Conservation (phyloP, 2,113 vertebrate species). For the Sorex araneus region DNA sequence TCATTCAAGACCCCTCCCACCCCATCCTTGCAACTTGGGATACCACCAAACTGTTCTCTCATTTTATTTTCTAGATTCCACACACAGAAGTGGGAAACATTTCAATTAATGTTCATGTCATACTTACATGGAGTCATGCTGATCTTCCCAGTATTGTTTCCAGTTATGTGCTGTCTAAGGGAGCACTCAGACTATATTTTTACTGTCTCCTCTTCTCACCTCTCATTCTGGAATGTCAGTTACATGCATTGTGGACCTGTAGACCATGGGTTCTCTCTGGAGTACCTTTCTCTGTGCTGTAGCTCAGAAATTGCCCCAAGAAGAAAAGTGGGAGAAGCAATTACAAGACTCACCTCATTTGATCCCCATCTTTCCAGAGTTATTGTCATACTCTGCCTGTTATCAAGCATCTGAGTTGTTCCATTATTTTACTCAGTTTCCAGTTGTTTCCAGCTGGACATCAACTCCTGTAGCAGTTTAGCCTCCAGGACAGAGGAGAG, state of each 20-base stretch:
- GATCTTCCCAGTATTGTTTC: not conserved
- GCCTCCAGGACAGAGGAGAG: not conserved
- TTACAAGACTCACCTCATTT: not conserved
- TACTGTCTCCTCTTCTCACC: not conserved
- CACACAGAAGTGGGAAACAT: not conserved
- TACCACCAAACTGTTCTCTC: not conserved
- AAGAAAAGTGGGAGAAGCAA: not conserved
- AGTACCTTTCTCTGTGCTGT: not conserved
- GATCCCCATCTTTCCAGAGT: not conserved
- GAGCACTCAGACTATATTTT: not conserved
- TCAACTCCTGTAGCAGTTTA: not conserved
- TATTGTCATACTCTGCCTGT: not conserved
- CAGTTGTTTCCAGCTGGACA: not conserved
- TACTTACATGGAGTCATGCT: not conserved
- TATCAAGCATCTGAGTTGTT: not conserved
- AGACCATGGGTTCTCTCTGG: not conserved
- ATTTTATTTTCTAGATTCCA: not conserved
- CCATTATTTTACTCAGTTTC: not conserved
- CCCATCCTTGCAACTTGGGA: not conserved
- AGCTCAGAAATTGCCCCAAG: not conserved
- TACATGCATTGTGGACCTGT: not conserved
- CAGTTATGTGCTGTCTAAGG: not conserved
- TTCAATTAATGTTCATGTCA: not conserved
- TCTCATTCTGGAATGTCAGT: not conserved
- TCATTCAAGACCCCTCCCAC: not conserved